Evolutionary conservation across 2,797 vertebrate genomes (phyloP).

Genomic region (Sebastolobus altivelis): DNA sequence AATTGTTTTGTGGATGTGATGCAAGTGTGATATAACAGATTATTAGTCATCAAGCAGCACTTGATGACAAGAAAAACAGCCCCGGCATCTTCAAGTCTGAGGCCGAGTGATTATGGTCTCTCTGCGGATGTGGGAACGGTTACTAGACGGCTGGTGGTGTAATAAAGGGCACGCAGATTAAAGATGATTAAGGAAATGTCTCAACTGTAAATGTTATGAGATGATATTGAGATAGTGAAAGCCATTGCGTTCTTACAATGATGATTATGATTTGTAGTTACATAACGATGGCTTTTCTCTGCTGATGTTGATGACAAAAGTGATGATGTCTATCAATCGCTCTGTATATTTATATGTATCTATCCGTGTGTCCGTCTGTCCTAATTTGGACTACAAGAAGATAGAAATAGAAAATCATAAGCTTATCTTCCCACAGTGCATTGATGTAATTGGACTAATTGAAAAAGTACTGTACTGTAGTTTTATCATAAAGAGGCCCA

Average conservation of each 20-base stretch:
- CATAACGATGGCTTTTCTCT: slow-evolving; percentile 41
- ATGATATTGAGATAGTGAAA: slow-evolving; percentile 57
- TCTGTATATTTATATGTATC: not conserved
- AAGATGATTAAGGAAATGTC: slow-evolving; percentile 64
- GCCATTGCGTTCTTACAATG: slow-evolving; percentile 45
- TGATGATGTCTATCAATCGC: slow-evolving; percentile 5
- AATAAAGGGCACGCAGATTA: slow-evolving; percentile 64
- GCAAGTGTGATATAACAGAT: slow-evolving; percentile 23
- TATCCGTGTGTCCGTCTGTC: not conserved
- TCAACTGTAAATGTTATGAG: slow-evolving; percentile 66
- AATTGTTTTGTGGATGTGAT: slow-evolving; percentile 5
- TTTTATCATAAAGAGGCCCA: slow-evolving; percentile 6
- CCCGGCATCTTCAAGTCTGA: slow-evolving; percentile 39
- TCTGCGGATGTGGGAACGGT: slow-evolving; percentile 48
- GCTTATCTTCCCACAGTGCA: not conserved
- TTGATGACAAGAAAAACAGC: slow-evolving; percentile 29
- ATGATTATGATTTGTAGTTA: slow-evolving; percentile 49
- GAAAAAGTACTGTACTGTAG: not conserved
- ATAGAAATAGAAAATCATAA: not conserved
- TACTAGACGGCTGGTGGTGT: slow-evolving; percentile 40
- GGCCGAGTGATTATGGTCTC: slow-evolving; percentile 47
- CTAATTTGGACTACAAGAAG: slow-evolving; percentile 1
- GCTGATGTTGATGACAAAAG: slow-evolving; percentile 25
- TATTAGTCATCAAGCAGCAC: slow-evolving; percentile 18
- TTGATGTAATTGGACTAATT: slow-evolving; percentile 5